These are phyloP conservation scores for Sinosuthora webbiana DNA, from an alignment of 2,113 vertebrate species.

Conservation along the genomic window DNA sequence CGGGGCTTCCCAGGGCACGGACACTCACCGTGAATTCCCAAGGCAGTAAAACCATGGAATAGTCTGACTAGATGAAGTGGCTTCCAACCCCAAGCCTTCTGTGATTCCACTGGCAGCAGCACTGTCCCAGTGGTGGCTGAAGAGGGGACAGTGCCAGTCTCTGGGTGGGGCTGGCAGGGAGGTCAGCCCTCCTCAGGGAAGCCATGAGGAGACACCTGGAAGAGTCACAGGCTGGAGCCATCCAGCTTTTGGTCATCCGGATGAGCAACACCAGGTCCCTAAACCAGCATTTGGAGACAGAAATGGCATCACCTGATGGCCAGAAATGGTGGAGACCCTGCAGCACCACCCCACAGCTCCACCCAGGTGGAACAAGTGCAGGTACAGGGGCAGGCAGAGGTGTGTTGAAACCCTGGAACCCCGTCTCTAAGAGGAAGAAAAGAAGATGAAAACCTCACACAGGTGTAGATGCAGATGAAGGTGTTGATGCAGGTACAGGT, in stretches of 20 bases:
- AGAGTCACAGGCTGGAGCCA: background rate
- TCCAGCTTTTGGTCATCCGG: background rate
- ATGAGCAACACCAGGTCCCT: background rate
- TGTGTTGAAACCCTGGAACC: too few species aligned
- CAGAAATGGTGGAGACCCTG: background rate
- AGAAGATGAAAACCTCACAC: too few species aligned
- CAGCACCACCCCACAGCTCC: background rate
- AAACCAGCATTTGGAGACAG: background rate
- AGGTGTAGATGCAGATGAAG: too few species aligned
- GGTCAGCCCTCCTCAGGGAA: background rate
- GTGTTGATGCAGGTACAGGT: background rate
- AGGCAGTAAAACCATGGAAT: background rate
- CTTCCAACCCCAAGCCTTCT: background rate
- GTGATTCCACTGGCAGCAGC: background rate
- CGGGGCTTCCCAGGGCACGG: rapidly evolving
- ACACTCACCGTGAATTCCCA: background rate
- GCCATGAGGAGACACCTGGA: background rate
- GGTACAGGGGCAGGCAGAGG: rapidly evolving
- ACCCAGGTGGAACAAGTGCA: too few species aligned
- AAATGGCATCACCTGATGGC: background rate
- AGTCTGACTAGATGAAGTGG: too few species aligned
- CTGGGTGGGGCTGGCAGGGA: background rate
- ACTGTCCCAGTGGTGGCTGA: background rate
- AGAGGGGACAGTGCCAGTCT: rapidly evolving
- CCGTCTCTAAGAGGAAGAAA: too few species aligned